phyloP scores from a whole-genome alignment of 2,888 invertebrate species.

The Macrosiphum euphorbiae region DNA sequence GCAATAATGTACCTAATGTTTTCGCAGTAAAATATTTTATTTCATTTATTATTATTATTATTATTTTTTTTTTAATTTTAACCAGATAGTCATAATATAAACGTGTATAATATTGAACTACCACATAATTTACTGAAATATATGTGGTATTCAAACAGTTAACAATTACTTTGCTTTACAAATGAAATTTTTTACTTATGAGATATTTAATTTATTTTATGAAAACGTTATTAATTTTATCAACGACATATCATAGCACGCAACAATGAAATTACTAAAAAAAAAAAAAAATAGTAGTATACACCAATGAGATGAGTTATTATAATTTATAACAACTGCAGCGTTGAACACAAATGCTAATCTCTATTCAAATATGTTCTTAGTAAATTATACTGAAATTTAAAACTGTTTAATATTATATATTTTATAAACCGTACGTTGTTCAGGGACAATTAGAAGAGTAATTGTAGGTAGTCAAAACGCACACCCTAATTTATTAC shows the following conservation, averaged over 20 bases:
- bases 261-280: background rate
- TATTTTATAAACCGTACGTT: background rate
- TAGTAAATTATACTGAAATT: background rate
- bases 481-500: no score
- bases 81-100: background rate
- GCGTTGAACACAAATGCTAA: background rate
- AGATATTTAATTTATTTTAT: background rate
- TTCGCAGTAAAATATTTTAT: background rate
- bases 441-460: background rate
- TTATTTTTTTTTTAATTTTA: background rate
- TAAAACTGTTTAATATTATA: background rate
- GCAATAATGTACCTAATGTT: background rate
- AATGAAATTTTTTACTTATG: background rate
- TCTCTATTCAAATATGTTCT: background rate
- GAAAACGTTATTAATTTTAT: background rate
- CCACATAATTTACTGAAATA: background rate
- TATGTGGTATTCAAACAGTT: background rate
- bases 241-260: background rate
- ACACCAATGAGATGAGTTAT: background rate
- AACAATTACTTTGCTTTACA: background rate
- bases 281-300: background rate
- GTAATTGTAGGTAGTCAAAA: background rate
- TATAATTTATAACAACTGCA: background rate
- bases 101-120: background rate
- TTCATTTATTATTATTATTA: background rate